Base-by-base conservation (phyloP, 2,113 vertebrate genomes). In the Polyodon spathula region DNA sequence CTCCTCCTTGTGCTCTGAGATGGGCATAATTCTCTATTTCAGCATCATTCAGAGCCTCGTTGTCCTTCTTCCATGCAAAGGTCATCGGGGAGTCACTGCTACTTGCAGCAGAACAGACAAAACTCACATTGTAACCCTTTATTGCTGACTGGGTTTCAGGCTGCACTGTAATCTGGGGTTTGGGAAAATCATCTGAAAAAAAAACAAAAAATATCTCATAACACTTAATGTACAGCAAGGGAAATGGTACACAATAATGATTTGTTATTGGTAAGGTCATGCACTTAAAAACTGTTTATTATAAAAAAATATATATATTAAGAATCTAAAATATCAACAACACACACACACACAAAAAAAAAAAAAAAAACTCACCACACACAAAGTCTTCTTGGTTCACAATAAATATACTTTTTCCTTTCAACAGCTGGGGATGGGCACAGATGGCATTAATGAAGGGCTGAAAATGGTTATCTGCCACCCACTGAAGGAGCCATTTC, bases 1-100 rank as follows among this genome's bases (percentile, higher is more conserved):
- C 85, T 0, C 89, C 88, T 0, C 77, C 88, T 38, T 89, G 91
- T 15, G 89, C 82, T 15, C 93, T 79, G 41, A 95, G 79, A 68
- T 98, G 93, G 0, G 93, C 93, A 2, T 97, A 93, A 71, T 95
- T 96, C 74, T 93, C 92, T 78, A 97, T 92, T 70, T 97, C 94
- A 0, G 84, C 91, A 2, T 95, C 89, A 4, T 85, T 86, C 48
- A 97, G 77, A 2, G 87, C 79, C 61, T 98, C 94, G 0, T 96
- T 97, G 82, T 98, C 96, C 67, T 97, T 98, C 71, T 94, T 97
- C 96, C 96, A 98, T 37, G 95, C 88, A 42, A 97, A 97, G 56
- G 92, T 97, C 93, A 98, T 97, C 0, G 93, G 95, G 0, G 96
- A 97, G 75, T 97, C 94, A 40, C 96, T 98, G 79, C 95, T 97